phyloP scores from a whole-genome alignment of 2,113 vertebrate genomes.

The Pardalotus punctatus region DNA sequence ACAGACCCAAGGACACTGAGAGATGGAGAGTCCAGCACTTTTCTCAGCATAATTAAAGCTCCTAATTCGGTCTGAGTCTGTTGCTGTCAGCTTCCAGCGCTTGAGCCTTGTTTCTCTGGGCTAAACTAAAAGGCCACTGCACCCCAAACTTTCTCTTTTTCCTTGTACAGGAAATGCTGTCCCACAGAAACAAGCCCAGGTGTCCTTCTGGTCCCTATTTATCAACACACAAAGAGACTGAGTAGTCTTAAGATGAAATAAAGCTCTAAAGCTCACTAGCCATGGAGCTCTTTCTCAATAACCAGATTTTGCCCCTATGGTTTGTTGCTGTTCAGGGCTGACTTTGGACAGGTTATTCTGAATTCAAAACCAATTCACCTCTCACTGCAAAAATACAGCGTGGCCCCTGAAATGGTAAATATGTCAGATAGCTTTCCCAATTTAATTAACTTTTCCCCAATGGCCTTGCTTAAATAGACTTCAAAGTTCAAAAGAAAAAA shows the following conservation, averaged over 20 bases:
- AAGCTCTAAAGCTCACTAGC: background rate
- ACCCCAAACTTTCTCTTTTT: background rate
- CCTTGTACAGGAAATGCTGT: background rate
- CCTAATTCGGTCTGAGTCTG: background rate
- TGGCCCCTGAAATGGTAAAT: conserved; percentile 2
- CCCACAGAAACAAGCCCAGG: background rate
- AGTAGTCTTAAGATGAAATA: background rate
- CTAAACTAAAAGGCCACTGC: background rate
- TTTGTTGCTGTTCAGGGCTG: background rate
- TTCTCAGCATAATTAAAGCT: background rate
- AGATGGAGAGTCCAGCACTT: background rate
- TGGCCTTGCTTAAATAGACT: conserved; percentile 40
- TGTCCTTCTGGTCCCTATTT: background rate
- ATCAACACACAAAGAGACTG: background rate
- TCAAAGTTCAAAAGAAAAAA: conserved; percentile 26
- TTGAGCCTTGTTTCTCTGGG: background rate
- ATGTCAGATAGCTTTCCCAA: background rate
- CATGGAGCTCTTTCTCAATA: background rate
- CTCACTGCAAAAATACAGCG: background rate
- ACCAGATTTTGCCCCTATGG: background rate
- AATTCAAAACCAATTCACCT: background rate
- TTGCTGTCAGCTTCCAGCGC: background rate
- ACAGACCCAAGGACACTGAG: background rate
- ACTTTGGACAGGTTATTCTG: background rate
- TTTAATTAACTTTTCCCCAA: conserved; percentile 37